A percentile compares a stretch with the other conserved stretches of the same genome.
These are phyloP conservation scores for Protodeltote pygarga DNA, from an alignment of 2,888 invertebrate genomes.

Conservation along the genomic window DNA sequence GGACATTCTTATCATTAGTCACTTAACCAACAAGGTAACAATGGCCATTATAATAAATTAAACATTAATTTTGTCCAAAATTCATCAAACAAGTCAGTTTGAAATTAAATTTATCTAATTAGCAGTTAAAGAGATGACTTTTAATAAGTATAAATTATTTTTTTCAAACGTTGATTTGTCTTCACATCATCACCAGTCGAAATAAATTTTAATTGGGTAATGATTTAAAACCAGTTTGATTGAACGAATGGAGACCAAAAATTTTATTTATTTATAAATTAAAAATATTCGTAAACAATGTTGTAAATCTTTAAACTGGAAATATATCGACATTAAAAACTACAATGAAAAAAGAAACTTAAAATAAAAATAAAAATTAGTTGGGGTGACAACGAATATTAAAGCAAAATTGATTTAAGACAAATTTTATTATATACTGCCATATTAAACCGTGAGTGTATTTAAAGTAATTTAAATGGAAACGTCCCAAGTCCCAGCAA, in stretches of 20 bases:
- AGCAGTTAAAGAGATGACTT: slow-evolving; percentile 30
- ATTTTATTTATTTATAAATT: slow-evolving; percentile 1
- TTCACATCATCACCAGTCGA: slow-evolving; percentile 3
- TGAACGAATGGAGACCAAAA: slow-evolving; percentile 12
- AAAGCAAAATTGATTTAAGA: slow-evolving; percentile 76
- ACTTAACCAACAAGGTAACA: background rate
- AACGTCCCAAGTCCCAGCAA: slow-evolving; percentile 71
- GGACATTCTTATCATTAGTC: background rate
- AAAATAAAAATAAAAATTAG: slow-evolving; percentile 45
- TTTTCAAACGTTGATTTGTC: slow-evolving; percentile 11
- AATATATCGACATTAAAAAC: slow-evolving; percentile 34
- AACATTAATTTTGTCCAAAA: slow-evolving; percentile 33
- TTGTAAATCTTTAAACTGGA: slow-evolving; percentile 30
- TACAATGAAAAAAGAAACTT: slow-evolving; percentile 22
- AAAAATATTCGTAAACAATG: slow-evolving; percentile 18
- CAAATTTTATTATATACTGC: slow-evolving; percentile 71
- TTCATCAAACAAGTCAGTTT: no score
- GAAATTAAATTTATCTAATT: slow-evolving; percentile 41
- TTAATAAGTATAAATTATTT: slow-evolving; percentile 29
- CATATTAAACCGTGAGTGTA: slow-evolving; percentile 66
- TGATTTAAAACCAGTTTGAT: slow-evolving; percentile 17
- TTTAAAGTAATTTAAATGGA: slow-evolving; percentile 82
- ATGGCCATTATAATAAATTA: slow-evolving; percentile 27
- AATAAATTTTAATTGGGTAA: slow-evolving; percentile 16
- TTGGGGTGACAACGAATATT: slow-evolving; percentile 55